Percentiles rank a stretch among this genome's conserved stretches.
Conservation (phyloP, 2,113 vertebrate genomes). For the Fregetta grallaria region DNA sequence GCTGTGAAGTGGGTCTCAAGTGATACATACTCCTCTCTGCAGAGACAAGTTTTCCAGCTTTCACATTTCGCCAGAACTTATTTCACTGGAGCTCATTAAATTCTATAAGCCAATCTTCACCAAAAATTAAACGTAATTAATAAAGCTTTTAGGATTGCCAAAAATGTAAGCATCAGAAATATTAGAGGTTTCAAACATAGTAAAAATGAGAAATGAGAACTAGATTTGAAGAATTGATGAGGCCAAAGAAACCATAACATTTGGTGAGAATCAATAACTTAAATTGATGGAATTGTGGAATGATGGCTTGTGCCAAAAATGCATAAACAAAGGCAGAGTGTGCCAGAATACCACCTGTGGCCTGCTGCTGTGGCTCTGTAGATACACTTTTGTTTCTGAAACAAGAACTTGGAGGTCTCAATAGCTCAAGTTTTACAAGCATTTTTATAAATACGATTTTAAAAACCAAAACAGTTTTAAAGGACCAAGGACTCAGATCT, state of each 20-base stretch:
- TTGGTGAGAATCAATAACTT: background rate
- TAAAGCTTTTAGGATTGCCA: background rate
- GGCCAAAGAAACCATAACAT: background rate
- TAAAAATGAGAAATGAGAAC: background rate
- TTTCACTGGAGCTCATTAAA: background rate
- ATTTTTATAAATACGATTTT: background rate
- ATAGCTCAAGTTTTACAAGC: background rate
- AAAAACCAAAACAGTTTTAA: background rate
- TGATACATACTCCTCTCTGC: background rate
- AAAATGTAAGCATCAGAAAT: background rate
- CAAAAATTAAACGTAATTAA: background rate
- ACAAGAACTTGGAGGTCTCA: background rate
- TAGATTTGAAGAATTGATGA: background rate
- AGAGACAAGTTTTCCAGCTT: background rate
- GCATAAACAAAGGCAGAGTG: background rate
- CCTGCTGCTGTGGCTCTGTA: background rate
- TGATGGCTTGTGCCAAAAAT: background rate
- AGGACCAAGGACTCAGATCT: accelerated
- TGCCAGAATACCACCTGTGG: background rate
- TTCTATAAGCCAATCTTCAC: background rate
- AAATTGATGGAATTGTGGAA: background rate
- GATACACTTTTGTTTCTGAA: background rate
- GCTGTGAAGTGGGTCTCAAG: background rate
- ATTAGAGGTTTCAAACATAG: background rate
- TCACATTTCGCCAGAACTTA: background rate